Base-by-base conservation (phyloP, 2,113 vertebrate genomes). In the Siniperca chuatsi region DNA sequence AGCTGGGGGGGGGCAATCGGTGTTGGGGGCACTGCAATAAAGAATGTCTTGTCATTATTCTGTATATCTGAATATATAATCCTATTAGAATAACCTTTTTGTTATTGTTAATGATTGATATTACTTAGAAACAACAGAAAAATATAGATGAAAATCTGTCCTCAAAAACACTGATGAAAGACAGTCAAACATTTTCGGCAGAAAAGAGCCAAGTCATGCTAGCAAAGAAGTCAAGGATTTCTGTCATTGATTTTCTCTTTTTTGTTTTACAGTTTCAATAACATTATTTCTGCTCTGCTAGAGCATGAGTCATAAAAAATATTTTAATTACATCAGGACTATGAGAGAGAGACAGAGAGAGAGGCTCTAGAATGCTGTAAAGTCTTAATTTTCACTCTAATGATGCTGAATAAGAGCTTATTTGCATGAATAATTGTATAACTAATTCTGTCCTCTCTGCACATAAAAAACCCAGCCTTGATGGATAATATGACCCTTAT, bases 1-100 rank as follows among this genome's bases (percentile, higher is more conserved):
- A 99, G 96, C 94, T 99, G 98, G 0, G 98, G 98, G 0, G 98
- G 98, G 0, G 98, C 98, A 0, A 98, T 97, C 16, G 98, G 98
- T 0, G 97, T 97, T 0, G 98, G 98, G 9, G 98, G 97, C 83
- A 98, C 98, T 99, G 93, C 35, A 78, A 79, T 0, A 42, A 23
- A 87, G 20, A 67, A 78, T 16, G 23, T 6, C 8, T 42, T 29
- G 2, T 80, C 16, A 57, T 52, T 5, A 42, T 7, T 23, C 42
- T 29, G 13, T 23, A 46, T 4, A 58, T 65, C 11, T 37, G 1
- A 15, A 60, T n/a, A 52, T 73, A 18, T 20, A 48, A 67, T 77
- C 66, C 10, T 65, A 8, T 73, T 20, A 23, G 10, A 33, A 58
- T 67, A 4, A n/a, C 33, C 48, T 21, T 23, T 20, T 23, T 18